Conservation (phyloP, 2,113 vertebrate species). For the Lasiurus borealis region DNA sequence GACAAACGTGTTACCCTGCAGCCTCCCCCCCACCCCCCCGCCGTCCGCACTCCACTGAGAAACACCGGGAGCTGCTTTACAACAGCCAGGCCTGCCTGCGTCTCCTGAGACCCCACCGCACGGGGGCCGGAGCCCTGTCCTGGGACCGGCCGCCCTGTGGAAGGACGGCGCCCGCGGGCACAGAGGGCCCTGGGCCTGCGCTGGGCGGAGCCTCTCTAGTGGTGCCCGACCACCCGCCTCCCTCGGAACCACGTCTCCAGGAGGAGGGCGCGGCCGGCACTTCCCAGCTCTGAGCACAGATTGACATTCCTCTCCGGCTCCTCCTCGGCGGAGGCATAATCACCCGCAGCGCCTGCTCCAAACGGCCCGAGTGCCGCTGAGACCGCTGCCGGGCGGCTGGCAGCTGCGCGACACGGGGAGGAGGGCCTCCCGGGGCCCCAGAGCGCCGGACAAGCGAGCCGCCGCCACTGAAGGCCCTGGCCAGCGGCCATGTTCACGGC, state of each 20-base stretch:
- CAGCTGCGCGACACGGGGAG: background rate
- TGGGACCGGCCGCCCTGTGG: fast-evolving
- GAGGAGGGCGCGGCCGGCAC: constrained; percentile 48
- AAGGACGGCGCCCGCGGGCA: background rate
- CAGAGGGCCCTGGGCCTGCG: constrained; percentile 58
- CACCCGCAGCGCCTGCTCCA: constrained; percentile 80
- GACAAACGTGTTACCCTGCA: background rate
- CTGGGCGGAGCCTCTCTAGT: constrained; percentile 82
- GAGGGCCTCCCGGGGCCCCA: background rate
- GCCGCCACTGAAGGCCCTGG: background rate
- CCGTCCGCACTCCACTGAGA: background rate
- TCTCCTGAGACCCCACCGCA: background rate
- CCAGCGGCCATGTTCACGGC: too few relatives aligned
- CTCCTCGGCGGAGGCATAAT: constrained; percentile 85
- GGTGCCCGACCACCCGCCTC: constrained; percentile 83
- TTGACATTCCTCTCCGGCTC: constrained; percentile 85
- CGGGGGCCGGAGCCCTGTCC: background rate
- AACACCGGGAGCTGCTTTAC: background rate
- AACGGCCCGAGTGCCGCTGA: constrained; percentile 53
- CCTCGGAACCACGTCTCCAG: constrained; percentile 72
- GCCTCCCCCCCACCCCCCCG: background rate
- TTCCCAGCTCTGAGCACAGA: constrained; percentile 84
- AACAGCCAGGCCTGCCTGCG: constrained; percentile 15
- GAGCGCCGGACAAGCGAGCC: background rate
- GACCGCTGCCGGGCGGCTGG: constrained; percentile 66